phyloP scores from a whole-genome alignment of 2,797 vertebrate species.

The Austrolebias charrua region DNA sequence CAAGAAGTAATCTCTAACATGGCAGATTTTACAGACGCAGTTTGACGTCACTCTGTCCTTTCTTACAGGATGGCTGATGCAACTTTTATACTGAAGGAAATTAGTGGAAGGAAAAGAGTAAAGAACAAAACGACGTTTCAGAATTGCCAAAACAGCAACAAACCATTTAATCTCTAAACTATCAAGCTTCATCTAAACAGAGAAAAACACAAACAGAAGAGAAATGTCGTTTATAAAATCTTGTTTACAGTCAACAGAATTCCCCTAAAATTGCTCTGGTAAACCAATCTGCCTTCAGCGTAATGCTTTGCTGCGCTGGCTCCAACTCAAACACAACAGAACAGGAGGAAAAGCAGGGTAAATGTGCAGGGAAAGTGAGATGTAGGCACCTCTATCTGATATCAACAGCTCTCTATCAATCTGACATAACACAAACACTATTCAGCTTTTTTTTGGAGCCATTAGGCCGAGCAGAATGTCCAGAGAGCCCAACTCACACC shows the following conservation, averaged over 20 bases:
- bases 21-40: neutral
- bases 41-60: neutral
- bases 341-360: slow-evolving; percentile 55
- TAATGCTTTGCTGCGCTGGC: slow-evolving; percentile 25
- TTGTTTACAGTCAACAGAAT: slow-evolving; percentile 16
- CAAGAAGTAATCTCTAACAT: neutral
- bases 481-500: slow-evolving; percentile 61
- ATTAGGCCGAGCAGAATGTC: slow-evolving; percentile 72
- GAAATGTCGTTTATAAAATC: slow-evolving; percentile 9
- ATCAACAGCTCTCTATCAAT: slow-evolving; percentile 31
- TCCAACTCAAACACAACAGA: slow-evolving; percentile 49
- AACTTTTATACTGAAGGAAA: neutral
- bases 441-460: slow-evolving; percentile 59
- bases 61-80: no score
- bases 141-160: accelerated
- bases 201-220: slow-evolving; percentile 6
- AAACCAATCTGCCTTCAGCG: slow-evolving; percentile 5
- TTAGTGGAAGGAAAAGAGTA: neutral
- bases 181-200: neutral
- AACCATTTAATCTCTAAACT: neutral
- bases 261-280: slow-evolving; percentile 1
- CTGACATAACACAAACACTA: slow-evolving; percentile 70
- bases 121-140: neutral
- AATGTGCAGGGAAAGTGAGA: slow-evolving; percentile 54
- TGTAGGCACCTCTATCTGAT: slow-evolving; percentile 50